Evolutionary conservation across 2,797 vertebrate genomes (phyloP).

Genomic region (Trachurus trachurus): DNA sequence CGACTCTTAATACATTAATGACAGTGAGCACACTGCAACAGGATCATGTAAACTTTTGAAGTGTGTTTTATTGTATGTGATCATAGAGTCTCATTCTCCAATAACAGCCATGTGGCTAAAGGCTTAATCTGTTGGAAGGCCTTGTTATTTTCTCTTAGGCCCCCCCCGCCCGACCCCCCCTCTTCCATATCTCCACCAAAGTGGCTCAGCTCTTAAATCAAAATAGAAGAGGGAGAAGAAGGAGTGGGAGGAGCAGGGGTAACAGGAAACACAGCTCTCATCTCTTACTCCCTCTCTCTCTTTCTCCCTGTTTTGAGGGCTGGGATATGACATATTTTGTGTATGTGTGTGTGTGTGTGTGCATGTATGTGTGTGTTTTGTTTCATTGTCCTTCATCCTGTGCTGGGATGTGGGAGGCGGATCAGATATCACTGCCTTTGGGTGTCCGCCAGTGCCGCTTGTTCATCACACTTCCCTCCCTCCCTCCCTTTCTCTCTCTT

Average conservation of each 20-base stretch:
- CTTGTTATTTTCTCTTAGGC: slow-evolving; percentile 60
- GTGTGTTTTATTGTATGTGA: slow-evolving; percentile 54
- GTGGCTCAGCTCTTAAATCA: slow-evolving; percentile 63
- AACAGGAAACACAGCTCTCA: slow-evolving; percentile 63
- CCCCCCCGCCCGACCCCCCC: neutral
- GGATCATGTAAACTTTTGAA: slow-evolving; percentile 48
- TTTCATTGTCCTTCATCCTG: slow-evolving; percentile 60
- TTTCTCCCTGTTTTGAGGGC: slow-evolving; percentile 27
- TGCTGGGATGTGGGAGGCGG: slow-evolving; percentile 63
- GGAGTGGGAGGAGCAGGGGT: slow-evolving; percentile 28
- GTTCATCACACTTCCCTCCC: slow-evolving; percentile 47
- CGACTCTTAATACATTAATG: neutral
- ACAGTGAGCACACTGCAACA: slow-evolving; percentile 4
- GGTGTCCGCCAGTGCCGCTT: slow-evolving; percentile 61
- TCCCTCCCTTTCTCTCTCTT: no score
- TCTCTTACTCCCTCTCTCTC: slow-evolving; percentile 48
- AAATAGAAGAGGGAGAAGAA: slow-evolving; percentile 43
- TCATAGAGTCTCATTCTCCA: slow-evolving; percentile 45
- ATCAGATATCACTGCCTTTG: slow-evolving; percentile 73
- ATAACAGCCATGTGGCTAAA: slow-evolving; percentile 59
- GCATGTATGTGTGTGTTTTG: neutral
- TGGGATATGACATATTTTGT: slow-evolving; percentile 63
- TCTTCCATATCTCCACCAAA: slow-evolving; percentile 52
- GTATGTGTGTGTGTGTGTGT: slow-evolving; percentile 8
- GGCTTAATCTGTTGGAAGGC: slow-evolving; percentile 59